Base-by-base conservation (phyloP, 2,888 invertebrate species). In the Lycocerus yunnanus region DNA sequence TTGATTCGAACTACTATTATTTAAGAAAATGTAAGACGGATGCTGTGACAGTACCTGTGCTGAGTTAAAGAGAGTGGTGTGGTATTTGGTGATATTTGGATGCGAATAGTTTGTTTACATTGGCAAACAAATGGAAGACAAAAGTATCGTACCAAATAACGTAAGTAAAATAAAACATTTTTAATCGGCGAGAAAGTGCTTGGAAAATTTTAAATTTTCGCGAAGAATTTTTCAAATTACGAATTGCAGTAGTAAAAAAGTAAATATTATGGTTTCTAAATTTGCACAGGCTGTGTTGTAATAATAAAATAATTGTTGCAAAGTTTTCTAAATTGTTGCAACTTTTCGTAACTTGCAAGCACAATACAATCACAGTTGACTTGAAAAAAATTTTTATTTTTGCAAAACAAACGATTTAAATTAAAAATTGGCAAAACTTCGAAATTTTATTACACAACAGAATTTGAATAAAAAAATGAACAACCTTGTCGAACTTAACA, bases 41-140 rank as follows among this genome's bases (percentile, higher is more conserved):
- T 83, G 83, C 85, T 83, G 84, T 76, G 81, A 77, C 81, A 82
- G 84, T 85, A 82, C 83, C 84, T 83, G 84, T 84, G 83, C 83
- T 83, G 84, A 83, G 84, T 83, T 81, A 71, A 69, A 82, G 85
- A 86, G 86, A 86, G 86, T 86, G 86, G 86, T 86, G 86, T 85
- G 86, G 81, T 81, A 69, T 15, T 43, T 78, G 82, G 85, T 85
- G 85, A 83, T 84, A 84, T 85, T 84, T 84, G 82, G 78, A 77
- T 80, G 80, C 80, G 77, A 77, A 72, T 79, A 81, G 81, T 82
- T 82, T 81, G 77, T 73, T 78, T 79, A 77, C 74, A 70, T 73
- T 71, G 5, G 16, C 15, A 63, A 66, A 80, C 77, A 78, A 80
- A 85, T 85, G 86, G 85, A 85, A 80, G 83, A 84, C 81, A 82